These are phyloP conservation scores for Drosophila lacertosa DNA, from an alignment of 1,140 invertebrate species.

Conservation along the genomic window DNA sequence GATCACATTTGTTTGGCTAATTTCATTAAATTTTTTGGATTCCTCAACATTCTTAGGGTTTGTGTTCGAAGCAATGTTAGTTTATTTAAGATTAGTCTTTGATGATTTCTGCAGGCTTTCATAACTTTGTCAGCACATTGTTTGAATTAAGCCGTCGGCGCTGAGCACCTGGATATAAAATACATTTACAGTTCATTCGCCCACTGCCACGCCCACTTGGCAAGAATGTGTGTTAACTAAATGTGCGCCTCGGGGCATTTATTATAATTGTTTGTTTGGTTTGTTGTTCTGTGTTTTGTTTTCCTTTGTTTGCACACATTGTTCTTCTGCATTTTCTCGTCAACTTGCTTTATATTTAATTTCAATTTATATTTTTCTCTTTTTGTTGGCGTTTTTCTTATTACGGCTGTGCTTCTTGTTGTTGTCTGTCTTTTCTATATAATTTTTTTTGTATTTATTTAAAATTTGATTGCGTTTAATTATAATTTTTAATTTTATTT, in stretches of 20 bases:
- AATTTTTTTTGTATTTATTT: conserved; percentile 64
- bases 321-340: conserved; percentile 19
- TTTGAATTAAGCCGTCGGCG: conserved; percentile 33
- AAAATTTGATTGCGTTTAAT: conserved; percentile 72
- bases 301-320: conserved; percentile 1
- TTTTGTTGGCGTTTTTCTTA: conserved; percentile 20
- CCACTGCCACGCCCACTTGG: conserved; percentile 6
- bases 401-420: conserved; percentile 21
- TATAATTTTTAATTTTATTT: conserved; percentile 60
- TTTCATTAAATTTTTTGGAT: neutral
- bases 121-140: conserved; percentile 23
- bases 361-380: conserved; percentile 48
- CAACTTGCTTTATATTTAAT: conserved; percentile 53
- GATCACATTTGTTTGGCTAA: too few relatives aligned
- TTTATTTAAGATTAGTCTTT: conserved; percentile 7
- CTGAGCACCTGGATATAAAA: conserved; percentile 18
- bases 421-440: conserved; percentile 54
- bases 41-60: neutral
- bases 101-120: conserved; percentile 3
- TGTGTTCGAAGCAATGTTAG: neutral
- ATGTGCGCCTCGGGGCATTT: conserved; percentile 31
- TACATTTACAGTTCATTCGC: neutral
- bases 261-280: conserved; percentile 70
- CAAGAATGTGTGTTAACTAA: conserved; percentile 25
- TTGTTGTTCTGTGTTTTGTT: conserved; percentile 26